phyloP scores from a whole-genome alignment of 2,888 invertebrate genomes.

The Cerastis rubricosa region DNA sequence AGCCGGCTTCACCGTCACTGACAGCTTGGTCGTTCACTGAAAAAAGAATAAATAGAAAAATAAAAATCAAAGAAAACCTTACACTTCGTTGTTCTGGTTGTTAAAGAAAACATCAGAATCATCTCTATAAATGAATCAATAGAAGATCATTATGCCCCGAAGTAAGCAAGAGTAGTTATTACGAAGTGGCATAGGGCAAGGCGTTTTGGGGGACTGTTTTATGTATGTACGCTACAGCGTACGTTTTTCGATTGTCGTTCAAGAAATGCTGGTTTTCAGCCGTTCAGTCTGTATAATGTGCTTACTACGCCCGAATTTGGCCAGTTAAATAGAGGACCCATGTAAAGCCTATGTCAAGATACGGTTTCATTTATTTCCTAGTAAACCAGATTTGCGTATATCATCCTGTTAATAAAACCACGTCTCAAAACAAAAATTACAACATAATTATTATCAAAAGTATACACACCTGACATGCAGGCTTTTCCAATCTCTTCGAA shows the following conservation, averaged over 20 bases:
- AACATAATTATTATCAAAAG: background rate
- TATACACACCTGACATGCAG: slow-evolving; percentile 63
- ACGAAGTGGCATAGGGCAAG: background rate
- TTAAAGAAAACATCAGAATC: background rate
- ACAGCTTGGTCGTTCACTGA: slow-evolving; percentile 69
- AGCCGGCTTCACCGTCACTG: slow-evolving; percentile 74
- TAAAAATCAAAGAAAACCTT: background rate
- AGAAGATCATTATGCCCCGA: background rate
- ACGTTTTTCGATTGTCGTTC: no score
- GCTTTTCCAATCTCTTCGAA: slow-evolving; percentile 46
- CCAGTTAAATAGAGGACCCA: background rate
- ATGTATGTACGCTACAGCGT: no score
- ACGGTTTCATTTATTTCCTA: no score
- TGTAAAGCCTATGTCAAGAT: background rate
- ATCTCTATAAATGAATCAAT: background rate
- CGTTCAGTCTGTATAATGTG: no score
- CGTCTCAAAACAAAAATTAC: slow-evolving; percentile 5
- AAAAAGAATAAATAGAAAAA: background rate
- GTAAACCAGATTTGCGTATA: background rate
- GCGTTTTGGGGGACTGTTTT: background rate
- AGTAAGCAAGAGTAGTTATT: background rate
- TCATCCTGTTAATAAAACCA: background rate
- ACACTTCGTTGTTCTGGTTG: background rate
- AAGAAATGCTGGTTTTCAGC: background rate
- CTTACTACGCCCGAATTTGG: background rate